Evolutionary conservation across 2,113 vertebrate species (phyloP), one percentile per base, ranked within the genome.

Genomic region (Uria lomvia): DNA sequence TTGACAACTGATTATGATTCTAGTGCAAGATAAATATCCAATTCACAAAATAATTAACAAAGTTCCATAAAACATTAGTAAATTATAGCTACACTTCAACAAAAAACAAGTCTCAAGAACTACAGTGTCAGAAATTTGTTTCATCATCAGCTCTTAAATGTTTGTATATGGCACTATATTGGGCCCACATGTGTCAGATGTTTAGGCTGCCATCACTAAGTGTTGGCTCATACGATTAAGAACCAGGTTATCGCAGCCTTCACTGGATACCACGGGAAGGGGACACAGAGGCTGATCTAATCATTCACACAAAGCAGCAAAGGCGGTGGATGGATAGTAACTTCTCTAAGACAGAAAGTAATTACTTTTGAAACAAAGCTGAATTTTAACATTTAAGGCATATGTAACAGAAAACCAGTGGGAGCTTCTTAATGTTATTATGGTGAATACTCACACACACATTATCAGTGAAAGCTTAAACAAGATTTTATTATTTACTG

Each of bases 341-440:
- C 4, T 12, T 79, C 79, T 88, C 50, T 29, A 88, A 85, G 60
- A 65, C 6, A 4, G 22, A 49, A 74, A 75, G 9, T 11, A 79
- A 90, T 68, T 78, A 82, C 32, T 88, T 85, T n/a, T 29, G 50
- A 86, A 82, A 82, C 20, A 73, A 96, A 77, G 45, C 21, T 67
- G 5, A 93, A 86, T 92, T 78, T 82, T 63, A 89, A 34, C 62
- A 83, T 58, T 82, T 40, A 73, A 66, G 24, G 7, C 6, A 23
- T n/a, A 70, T 4, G 20, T 30, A 58, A 66, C 3, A 67, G 22
- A 52, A 85, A 67, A 87, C 70, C 19, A 49, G 20, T 52, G 30
- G 32, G 42, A 15, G 26, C 18, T 95, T 95, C 22, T 76, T 70
- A 70, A 83, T 22, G 22, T 70, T 65, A 50, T 73, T 90, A 68